Evolutionary conservation across 2,797 vertebrate species (phyloP).

Genomic region (Falco rusticolus): DNA sequence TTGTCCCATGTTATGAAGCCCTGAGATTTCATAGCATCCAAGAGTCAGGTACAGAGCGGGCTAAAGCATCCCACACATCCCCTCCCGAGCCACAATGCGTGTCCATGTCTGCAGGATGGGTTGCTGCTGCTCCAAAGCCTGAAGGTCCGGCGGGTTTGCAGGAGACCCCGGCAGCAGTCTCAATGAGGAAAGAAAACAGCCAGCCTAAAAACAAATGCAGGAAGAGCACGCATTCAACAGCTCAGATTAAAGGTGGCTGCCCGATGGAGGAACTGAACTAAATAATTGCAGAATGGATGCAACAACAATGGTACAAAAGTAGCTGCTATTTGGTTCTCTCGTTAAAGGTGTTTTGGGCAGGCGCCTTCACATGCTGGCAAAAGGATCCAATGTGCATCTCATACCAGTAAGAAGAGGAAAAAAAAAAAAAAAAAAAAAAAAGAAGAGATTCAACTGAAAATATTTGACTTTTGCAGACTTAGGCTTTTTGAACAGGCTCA

Average conservation of each 20-base stretch:
- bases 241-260: background rate
- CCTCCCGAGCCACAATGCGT: accelerated
- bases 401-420: too few relatives aligned
- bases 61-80: background rate
- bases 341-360: background rate
- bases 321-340: background rate
- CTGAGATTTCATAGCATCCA: background rate
- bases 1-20: accelerated
- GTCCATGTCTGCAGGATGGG: accelerated
- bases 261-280: background rate
- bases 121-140: background rate
- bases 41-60: background rate
- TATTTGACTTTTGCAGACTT: background rate
- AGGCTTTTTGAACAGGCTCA: background rate
- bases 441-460: background rate
- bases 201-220: background rate
- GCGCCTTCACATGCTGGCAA: accelerated
- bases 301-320: background rate
- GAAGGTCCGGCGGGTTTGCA: background rate
- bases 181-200: background rate
- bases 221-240: background rate
- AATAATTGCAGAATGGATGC: background rate
- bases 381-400: accelerated
- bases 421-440: too few relatives aligned
- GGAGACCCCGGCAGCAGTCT: background rate